Evolutionary conservation across 2,888 invertebrate genomes (phyloP), one percentile per base, ranked within the genome.

Genomic region (Quadroppia sp.): DNA sequence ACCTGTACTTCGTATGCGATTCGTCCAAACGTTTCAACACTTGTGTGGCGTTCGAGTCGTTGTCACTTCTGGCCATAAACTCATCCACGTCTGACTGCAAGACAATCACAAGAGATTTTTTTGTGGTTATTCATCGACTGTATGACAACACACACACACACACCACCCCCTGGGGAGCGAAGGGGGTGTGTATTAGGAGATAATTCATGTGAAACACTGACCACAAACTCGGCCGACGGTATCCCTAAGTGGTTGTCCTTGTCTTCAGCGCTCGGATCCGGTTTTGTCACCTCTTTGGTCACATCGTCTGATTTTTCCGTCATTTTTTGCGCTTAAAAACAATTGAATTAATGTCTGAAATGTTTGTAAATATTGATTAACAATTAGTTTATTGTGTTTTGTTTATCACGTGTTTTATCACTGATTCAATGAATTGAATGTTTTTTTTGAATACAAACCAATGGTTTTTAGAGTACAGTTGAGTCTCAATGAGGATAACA

Each of bases 1-100:
- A 93, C 84, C 96, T 95, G 83, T 97, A 97, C 86, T 97, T 96
- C 76, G 90, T 90, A 84, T 95, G 94, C 81, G 91, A 91, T 81
- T 96, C 96, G 82, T 98, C 96, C 75, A 97, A 85, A 80, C 87
- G 87, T 80, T 89, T 89, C 72, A 97, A 84, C 20, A 94, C 94
- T 81, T 89, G 88, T 80, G 96, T 94, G 2, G 90, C 92, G 77
- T 89, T 88, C 71, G 88, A 89, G 77, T 87, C 87, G 81, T 94
- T 93, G 80, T 92, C 94, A 20, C 90, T 85, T 79, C 87, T 85
- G 76, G 86, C 87, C 94, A 98, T 94, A 83, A 89, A 98, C 74
- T 89, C 87, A 81, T 97, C 94, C 48, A 98, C 95, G 88, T 98
- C 94, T 81, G 96, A 71, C 75, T 75, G 48, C 20, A 4, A 45